A percentile compares a stretch with the other conserved stretches of the same genome.
Conservation (phyloP, 2,113 vertebrate species). For the Sander vitreus region DNA sequence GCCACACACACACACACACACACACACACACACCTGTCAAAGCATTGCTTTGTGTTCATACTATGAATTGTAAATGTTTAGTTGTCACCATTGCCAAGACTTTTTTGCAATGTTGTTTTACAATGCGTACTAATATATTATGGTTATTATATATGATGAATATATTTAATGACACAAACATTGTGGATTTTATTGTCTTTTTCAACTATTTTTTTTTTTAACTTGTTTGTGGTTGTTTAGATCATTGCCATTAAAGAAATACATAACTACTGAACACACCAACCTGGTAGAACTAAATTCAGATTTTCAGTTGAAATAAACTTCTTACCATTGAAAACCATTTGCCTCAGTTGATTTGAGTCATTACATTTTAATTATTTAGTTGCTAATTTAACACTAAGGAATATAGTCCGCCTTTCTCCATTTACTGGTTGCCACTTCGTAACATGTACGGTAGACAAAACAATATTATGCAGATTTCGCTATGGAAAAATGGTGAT, state of each 20-base stretch:
- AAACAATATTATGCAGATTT: slow-evolving; percentile 11
- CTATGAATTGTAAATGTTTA: slow-evolving; percentile 97
- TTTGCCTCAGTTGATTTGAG: slow-evolving; percentile 38
- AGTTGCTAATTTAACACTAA: background rate
- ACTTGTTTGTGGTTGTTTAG: slow-evolving; percentile 86
- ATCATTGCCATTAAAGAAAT: slow-evolving; percentile 88
- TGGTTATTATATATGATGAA: slow-evolving; percentile 99
- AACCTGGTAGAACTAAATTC: slow-evolving; percentile 92
- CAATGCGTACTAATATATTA: slow-evolving; percentile 99
- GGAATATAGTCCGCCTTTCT: background rate
- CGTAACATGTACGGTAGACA: background rate
- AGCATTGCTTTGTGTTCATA: slow-evolving; percentile 89
- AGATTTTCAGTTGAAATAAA: slow-evolving; percentile 94
- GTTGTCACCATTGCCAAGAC: slow-evolving; percentile 89
- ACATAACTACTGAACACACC: slow-evolving; percentile 91
- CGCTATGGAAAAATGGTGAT: slow-evolving; percentile 16
- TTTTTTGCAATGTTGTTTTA: slow-evolving; percentile 91
- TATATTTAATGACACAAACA: slow-evolving; percentile 99
- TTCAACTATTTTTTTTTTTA: slow-evolving; percentile 73
- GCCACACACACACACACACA: slow-evolving; percentile 54
- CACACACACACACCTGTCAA: slow-evolving; percentile 59
- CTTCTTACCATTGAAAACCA: slow-evolving; percentile 78
- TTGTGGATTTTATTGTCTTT: slow-evolving; percentile 91
- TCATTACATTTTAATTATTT: background rate
- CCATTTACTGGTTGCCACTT: background rate